Percentiles rank a stretch among this genome's conserved stretches.
Conservation (phyloP, 2,888 invertebrate species). For the Drosophila rubida region DNA sequence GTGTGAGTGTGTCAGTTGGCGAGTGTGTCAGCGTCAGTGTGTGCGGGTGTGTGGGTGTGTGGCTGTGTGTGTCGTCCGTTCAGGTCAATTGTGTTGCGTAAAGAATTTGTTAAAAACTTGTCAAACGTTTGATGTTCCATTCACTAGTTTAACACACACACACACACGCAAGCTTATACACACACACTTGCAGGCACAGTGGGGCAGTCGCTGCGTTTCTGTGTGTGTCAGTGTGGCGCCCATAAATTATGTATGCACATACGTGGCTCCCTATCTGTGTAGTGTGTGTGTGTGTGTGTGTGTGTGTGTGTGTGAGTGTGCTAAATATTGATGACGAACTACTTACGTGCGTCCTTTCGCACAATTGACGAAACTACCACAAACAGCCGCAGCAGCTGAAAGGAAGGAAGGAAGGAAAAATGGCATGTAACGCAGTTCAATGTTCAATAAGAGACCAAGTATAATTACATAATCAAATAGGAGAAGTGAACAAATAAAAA, state of each 20-base stretch:
- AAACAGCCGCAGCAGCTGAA: constrained; percentile 60
- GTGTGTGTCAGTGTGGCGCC: constrained; percentile 27
- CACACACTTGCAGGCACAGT: constrained; percentile 1
- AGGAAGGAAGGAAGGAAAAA: constrained; percentile 24
- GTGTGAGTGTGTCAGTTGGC: constrained; percentile 21
- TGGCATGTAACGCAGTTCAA: constrained; percentile 72
- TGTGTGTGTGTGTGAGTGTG: constrained; percentile 45
- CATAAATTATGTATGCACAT: constrained; percentile 36
- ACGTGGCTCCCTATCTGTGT: constrained; percentile 32
- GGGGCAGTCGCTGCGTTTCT: constrained; percentile 1
- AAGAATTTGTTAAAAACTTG: constrained; percentile 65
- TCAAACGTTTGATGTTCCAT: constrained; percentile 52
- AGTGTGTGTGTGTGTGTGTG: constrained; percentile 37
- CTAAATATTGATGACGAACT: constrained; percentile 74
- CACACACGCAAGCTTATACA: constrained; percentile 6
- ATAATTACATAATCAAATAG: constrained; percentile 84
- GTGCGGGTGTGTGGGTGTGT: constrained; percentile 44
- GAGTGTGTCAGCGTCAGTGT: constrained; percentile 15
- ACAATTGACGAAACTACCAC: constrained; percentile 43
- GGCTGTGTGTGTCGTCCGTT: constrained; percentile 32
- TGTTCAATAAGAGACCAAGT: constrained; percentile 81
- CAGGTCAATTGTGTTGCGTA: constrained; percentile 59
- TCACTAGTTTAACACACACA: constrained; percentile 47
- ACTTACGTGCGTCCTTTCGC: constrained; percentile 44
- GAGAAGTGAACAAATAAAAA: constrained; percentile 57